Base-by-base conservation (phyloP, 2,113 vertebrate genomes). In the Plestiodon gilberti region DNA sequence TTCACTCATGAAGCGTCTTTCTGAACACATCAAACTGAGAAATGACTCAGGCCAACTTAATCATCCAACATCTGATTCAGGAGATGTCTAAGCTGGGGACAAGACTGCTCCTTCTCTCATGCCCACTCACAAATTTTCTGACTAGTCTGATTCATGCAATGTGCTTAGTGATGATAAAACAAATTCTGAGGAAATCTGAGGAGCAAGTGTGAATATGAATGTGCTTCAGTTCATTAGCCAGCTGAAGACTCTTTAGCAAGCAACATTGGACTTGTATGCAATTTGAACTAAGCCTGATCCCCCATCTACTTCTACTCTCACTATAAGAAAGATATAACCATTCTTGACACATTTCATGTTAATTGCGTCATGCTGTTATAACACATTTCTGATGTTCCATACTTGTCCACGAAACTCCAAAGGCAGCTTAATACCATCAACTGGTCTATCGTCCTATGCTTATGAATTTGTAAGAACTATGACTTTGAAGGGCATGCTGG, bases 131-230 rank as follows among this genome's bases (percentile, higher is more conserved):
- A 70, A 67, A 92, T 89, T 91, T 93, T 88, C 86, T 93, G 85
- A 13, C 61, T 85, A 84, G 83, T 83, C 86, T 85, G 73, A 52
- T 74, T 74, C 64, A 70, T 40, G 48, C 52, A 89, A 85, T 87
- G 86, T 87, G 77, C 86, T 91, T 30, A 84, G 86, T 79, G 76
- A 90, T 91, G 73, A 79, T 61, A 86, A 93, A 64, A 62, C 90
- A 94, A 92, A 91, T 92, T 87, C 87, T 83, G 52, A 83, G 69
- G 89, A 88, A 94, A 91, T 91, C 81, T 87, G 87, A 91, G 91
- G 65, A 74, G 18, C 17, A 55, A 73, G 71, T 67, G 64, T 0
- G 0, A 91, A 95, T 94, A 14, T 20, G 38, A 81, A 81, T 65
- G 61, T 38, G 40, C 23, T 64, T 30, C 78, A 74, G 15, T 15